Evolutionary conservation across 2,797 vertebrate species (phyloP), one percentile per base, ranked within the genome.

Genomic region (Momotus momota): DNA sequence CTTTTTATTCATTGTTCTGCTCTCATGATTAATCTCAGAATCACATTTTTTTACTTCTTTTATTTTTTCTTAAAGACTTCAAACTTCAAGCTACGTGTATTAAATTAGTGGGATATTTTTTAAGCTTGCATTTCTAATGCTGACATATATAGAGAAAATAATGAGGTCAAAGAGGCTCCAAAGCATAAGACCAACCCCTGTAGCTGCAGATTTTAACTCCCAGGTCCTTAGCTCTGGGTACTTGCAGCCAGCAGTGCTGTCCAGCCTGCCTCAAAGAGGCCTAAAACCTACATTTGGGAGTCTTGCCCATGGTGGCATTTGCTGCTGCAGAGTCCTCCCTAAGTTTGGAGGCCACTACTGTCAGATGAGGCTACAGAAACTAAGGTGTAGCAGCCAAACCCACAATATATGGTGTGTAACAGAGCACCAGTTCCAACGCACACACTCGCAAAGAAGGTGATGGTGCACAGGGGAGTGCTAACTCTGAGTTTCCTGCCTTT

Each of bases 401-500:
- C 13, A 1, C 14, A 13, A 25, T 0, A 27, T 3, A 8, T 18
- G 5, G 14, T 14, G 19, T 25, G 78, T 22, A 27, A 14, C 25
- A 10, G 49, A 57, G 70, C 65, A 35, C 46, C 1, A 5, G 25
- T 20, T 69, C 52, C 58, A 83, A 35, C 0, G 3, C 13, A 4
- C 7, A 2, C 41, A 7, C 2, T 10, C 48, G 8, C 19, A 55
- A 25, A 29, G 73, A 16, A 66, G 48, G 45, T 49, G 84, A 60
- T 7, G 43, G 38, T 12, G 67, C 62, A 23, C 64, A 45, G 74
- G 67, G 60, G 29, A 75, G 79, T 2, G 38, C 54, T 74, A 89
- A 92, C 75, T 69, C 54, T 18, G 75, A 91, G 86, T 94, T 93
- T 95, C 91, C 87, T 94, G 87, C 85, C 72, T 84, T 88, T 90